These are phyloP conservation scores for Drosophila mauritiana DNA, from an alignment of 1,140 invertebrate genomes.

Conservation along the genomic window DNA sequence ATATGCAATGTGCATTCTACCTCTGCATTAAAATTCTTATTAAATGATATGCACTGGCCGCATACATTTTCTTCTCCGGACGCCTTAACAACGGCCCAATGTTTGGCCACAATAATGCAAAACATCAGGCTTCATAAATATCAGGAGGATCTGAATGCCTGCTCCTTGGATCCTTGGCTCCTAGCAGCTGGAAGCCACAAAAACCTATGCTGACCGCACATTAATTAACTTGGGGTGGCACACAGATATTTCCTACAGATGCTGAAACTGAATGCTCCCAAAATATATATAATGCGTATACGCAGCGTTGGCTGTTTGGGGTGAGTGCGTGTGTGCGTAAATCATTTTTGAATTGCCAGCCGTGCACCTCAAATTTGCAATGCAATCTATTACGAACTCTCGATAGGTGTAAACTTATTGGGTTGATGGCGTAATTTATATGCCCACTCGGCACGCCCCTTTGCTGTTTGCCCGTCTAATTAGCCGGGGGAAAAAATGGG, in stretches of 20 bases:
- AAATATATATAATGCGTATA: conserved; percentile 43
- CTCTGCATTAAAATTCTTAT: conserved; percentile 59
- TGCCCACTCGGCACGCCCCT: conserved; percentile 41
- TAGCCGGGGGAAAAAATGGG: conserved; percentile 29
- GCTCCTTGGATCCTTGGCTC: background rate
- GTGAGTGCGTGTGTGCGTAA: conserved; percentile 22
- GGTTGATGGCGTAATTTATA: conserved; percentile 48
- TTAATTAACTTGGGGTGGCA: conserved; percentile 59
- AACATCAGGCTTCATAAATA: conserved; percentile 38
- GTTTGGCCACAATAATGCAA: conserved; percentile 37
- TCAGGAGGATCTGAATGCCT: background rate
- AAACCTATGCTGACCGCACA: conserved; percentile 65
- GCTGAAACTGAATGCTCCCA: conserved; percentile 9
- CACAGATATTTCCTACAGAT: background rate
- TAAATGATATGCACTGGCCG: conserved; percentile 42
- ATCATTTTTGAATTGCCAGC: conserved; percentile 61
- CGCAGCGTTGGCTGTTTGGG: conserved; percentile 19
- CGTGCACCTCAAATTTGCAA: conserved; percentile 34
- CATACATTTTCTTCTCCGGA: conserved; percentile 10
- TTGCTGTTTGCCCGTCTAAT: conserved; percentile 59
- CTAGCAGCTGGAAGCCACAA: conserved; percentile 44
- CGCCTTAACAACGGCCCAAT: conserved; percentile 6
- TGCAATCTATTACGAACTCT: conserved; percentile 41
- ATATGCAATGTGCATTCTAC: conserved; percentile 3
- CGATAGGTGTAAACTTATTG: conserved; percentile 57